Evolutionary conservation across 2,797 vertebrate genomes (phyloP), one percentile per base, ranked within the genome.

Genomic region (Mionectes olivaceus): DNA sequence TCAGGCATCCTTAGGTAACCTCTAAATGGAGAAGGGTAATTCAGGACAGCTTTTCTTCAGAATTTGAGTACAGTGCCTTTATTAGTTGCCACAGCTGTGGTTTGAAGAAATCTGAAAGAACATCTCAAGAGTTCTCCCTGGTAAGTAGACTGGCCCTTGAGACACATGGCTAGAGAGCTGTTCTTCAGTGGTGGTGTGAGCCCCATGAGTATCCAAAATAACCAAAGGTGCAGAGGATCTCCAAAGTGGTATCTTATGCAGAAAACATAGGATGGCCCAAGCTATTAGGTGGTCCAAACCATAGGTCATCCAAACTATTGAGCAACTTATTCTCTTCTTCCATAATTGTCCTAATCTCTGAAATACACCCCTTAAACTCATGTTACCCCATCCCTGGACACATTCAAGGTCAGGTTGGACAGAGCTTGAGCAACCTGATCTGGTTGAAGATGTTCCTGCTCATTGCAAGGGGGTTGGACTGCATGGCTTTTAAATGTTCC

Each of bases 1-100:
- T 61, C 35, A 43, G 60, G 39, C 11, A 80, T 60, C 60, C 50
- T 95, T 49, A 86, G 61, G 35, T 89, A 89, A 86, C 73, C 50
- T 83, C 25, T 81, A 50, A 65, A 55, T 44, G 25, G 12, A 32
- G 39, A 83, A 85, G 44, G 24, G 32, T 41, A 83, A 68, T 80
- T 78, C 61, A 81, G 65, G 56, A 76, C 8, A 78, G 21, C 18
- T 75, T 53, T 83, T 56, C 21, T 75, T 67, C 46, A 32, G 12
- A 64, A 28, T 30, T 56, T 0, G 0, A 60, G n/a, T 46, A 37
- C 25, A 23, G 17, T 18, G 19, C 24, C 35, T 78, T 93, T 70
- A 39, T 35, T 60, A 43, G 46, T 77, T 64, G 13, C 5, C 33
- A 64, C 3, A 44, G 4, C 19, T 56, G 22, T 59, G 27, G 8